A percentile compares a stretch with the other conserved stretches of the same genome.
phyloP scores from a whole-genome alignment of 2,888 invertebrate genomes.

The Morpho achilles region DNA sequence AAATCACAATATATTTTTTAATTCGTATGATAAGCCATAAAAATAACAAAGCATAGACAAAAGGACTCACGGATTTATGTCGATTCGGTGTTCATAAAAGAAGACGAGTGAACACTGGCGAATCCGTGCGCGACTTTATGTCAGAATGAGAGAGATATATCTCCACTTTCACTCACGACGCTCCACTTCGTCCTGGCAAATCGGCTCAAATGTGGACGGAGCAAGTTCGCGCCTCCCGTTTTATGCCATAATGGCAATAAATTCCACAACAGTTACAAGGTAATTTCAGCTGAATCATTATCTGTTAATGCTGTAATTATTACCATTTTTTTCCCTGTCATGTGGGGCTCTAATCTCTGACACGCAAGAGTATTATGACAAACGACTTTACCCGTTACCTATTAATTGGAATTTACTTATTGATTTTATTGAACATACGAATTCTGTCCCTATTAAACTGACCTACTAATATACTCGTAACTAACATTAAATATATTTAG shows the following conservation, averaged over 20 bases:
- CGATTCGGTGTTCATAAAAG: slow-evolving; percentile 35
- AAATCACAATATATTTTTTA: too few relatives aligned
- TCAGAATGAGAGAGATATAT: slow-evolving; percentile 52
- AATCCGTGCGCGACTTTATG: slow-evolving; percentile 38
- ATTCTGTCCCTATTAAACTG: too few relatives aligned
- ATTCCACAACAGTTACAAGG: slow-evolving; percentile 58
- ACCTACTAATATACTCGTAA: too few relatives aligned
- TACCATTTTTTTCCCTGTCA: slow-evolving; percentile 49
- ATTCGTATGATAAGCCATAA: background rate
- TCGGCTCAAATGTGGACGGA: slow-evolving; percentile 42
- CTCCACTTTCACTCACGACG: slow-evolving; percentile 65
- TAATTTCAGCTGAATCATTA: slow-evolving; percentile 55
- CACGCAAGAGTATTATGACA: slow-evolving; percentile 29
- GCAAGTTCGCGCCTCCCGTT: slow-evolving; percentile 20
- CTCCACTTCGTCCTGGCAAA: slow-evolving; percentile 61
- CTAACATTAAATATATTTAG: too few relatives aligned
- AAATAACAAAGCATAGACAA: slow-evolving; percentile 20
- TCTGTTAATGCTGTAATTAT: slow-evolving; percentile 60
- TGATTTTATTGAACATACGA: background rate
- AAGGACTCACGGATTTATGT: slow-evolving; percentile 32
- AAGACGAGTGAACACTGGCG: slow-evolving; percentile 40
- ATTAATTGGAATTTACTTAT: slow-evolving; percentile 7
- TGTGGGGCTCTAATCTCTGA: slow-evolving; percentile 60
- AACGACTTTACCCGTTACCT: slow-evolving; percentile 14
- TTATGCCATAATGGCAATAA: slow-evolving; percentile 43